These are phyloP conservation scores for Pemphigus obesinymphae DNA, from an alignment of 1,140 invertebrate species.

Conservation along the genomic window DNA sequence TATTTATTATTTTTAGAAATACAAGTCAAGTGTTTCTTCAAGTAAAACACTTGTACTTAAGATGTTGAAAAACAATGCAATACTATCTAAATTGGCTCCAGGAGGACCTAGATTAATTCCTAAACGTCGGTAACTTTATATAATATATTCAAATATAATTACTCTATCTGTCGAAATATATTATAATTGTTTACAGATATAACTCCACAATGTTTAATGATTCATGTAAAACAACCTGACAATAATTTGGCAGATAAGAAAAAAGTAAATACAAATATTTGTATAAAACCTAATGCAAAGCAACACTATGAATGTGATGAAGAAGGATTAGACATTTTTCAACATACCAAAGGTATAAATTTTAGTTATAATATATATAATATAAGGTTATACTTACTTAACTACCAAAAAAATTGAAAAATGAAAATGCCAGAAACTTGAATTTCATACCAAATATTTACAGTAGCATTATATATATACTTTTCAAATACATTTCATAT, in stretches of 20 bases:
- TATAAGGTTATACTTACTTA: too few species aligned
- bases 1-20: constrained; percentile 8
- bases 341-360: background rate
- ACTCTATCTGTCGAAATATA: background rate
- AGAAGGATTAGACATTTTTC: background rate
- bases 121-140: background rate
- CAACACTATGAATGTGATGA: background rate
- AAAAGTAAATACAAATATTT: background rate
- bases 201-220: constrained; percentile 13
- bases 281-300: background rate
- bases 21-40: background rate
- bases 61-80: background rate
- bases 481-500: too few species aligned
- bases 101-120: constrained; percentile 17
- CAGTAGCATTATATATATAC: too few species aligned
- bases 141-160: background rate
- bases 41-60: constrained; percentile 19
- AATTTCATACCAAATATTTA: too few species aligned
- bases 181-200: background rate
- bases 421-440: too few species aligned
- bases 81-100: background rate
- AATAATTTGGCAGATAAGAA: background rate
- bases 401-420: too few species aligned
- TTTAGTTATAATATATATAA: too few species aligned
- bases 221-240: background rate